phyloP scores from a whole-genome alignment of 2,888 invertebrate species.

The Andrena minutula region DNA sequence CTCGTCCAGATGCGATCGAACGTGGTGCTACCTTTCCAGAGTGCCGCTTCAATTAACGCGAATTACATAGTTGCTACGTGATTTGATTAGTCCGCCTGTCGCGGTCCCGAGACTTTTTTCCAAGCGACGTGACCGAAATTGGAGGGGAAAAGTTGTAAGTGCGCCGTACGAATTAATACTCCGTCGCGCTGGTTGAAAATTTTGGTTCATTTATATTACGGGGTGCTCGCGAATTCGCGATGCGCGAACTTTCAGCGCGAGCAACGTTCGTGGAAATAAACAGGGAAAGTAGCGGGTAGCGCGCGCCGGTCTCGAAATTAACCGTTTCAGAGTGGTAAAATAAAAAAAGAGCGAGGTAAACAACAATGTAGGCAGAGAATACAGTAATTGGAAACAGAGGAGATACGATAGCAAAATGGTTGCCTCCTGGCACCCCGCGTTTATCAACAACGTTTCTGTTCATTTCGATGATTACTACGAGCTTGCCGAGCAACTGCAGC shows the following conservation, averaged over 20 bases:
- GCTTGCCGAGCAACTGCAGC: too few relatives aligned
- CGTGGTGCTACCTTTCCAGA: background rate
- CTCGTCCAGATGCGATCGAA: conserved; percentile 6
- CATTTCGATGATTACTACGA: too few relatives aligned
- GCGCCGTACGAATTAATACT: background rate
- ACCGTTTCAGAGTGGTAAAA: background rate
- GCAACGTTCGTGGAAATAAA: background rate
- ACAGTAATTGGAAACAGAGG: too few relatives aligned
- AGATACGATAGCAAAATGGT: too few relatives aligned
- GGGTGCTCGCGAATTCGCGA: too few relatives aligned
- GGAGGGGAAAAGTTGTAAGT: background rate
- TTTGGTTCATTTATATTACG: background rate
- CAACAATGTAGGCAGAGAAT: background rate
- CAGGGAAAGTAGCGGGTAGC: background rate
- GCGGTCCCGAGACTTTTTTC: background rate
- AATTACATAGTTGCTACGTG: conserved; percentile 9
- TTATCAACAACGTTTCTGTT: too few relatives aligned
- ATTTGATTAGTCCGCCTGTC: background rate
- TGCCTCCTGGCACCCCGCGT: too few relatives aligned
- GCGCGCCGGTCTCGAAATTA: background rate
- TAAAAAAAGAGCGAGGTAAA: background rate
- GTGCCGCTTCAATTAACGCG: conserved; percentile 18
- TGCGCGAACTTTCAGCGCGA: background rate
- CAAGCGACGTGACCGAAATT: conserved; percentile 2
- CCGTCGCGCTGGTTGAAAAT: background rate